phyloP scores from a whole-genome alignment of 23 tunicate genomes.

The Styela clava region DNA sequence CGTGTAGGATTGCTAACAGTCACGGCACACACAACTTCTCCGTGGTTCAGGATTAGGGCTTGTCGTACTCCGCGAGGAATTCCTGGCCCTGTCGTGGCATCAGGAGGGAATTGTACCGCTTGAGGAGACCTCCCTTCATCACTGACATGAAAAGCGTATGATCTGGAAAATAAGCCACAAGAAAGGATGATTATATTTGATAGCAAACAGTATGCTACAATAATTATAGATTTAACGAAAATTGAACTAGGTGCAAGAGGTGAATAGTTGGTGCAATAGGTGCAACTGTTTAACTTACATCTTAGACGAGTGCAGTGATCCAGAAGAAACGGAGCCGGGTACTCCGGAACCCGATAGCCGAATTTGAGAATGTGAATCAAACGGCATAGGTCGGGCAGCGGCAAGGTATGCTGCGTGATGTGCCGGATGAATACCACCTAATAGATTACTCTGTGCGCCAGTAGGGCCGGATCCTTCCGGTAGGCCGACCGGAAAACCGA shows the following conservation, averaged over 20 bases:
- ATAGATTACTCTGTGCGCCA: background rate
- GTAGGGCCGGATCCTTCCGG: conserved; percentile 4
- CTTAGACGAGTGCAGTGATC: background rate
- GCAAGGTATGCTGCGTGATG: conserved; percentile 35
- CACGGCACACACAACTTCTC: conserved; percentile 96
- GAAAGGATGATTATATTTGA: background rate
- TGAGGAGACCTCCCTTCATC: conserved; percentile 87
- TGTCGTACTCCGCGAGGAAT: conserved; percentile 74
- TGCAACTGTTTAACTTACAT: background rate
- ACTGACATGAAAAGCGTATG: conserved; percentile 74
- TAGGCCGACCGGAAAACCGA: conserved; percentile 24
- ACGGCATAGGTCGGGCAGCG: conserved; percentile 8
- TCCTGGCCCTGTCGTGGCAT: conserved; percentile 79
- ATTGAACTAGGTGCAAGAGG: too few species aligned
- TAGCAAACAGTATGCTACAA: too few species aligned
- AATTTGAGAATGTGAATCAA: conserved; percentile 16
- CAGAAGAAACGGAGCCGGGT: background rate
- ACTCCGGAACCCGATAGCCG: background rate
- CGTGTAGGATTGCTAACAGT: conserved; percentile 87
- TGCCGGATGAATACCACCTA: conserved; percentile 13
- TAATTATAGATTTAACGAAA: too few species aligned
- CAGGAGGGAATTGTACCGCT: conserved; percentile 86
- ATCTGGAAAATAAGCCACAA: conserved; percentile 28
- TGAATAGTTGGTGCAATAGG: too few species aligned
- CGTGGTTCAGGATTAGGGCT: conserved; percentile 64